phyloP scores from a whole-genome alignment of 2,888 invertebrate species.

The Alitta virens region DNA sequence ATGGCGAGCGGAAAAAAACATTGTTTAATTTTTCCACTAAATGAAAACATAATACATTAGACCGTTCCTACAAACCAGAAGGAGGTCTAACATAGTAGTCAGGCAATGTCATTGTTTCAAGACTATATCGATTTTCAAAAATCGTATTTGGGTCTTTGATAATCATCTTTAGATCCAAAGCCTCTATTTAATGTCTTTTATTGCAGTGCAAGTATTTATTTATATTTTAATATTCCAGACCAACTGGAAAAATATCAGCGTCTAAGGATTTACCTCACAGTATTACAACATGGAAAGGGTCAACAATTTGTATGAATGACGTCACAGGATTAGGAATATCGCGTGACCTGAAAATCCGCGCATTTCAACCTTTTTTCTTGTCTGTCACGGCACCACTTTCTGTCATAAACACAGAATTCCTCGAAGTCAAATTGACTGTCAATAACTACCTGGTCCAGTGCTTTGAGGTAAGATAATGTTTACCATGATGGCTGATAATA shows the following conservation, averaged over 20 bases:
- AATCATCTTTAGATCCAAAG: not conserved
- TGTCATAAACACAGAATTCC: conserved; percentile 7
- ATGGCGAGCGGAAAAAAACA: no score
- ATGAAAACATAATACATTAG: no score
- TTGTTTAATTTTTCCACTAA: no score
- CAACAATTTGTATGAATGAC: conserved; percentile 2
- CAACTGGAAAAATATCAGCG: no score
- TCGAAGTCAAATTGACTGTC: conserved; percentile 7
- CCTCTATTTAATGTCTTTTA: not conserved
- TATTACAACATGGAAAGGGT: conserved; percentile 11
- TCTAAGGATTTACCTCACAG: conserved; percentile 6
- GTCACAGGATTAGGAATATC: conserved; percentile 10
- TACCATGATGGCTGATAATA: no score
- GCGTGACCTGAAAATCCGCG: not conserved
- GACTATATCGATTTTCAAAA: no score
- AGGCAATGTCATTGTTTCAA: no score
- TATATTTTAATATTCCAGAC: no score
- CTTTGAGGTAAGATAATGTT: conserved; percentile 18
- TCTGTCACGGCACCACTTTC: conserved; percentile 10
- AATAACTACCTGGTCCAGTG: conserved; percentile 14
- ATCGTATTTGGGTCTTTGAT: not conserved
- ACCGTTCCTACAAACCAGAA: no score
- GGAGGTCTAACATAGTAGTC: no score
- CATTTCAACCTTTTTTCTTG: conserved; percentile 16
- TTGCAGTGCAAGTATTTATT: not conserved